phyloP scores from a whole-genome alignment of 2,888 invertebrate genomes.

The Drosophila nigritarsus region DNA sequence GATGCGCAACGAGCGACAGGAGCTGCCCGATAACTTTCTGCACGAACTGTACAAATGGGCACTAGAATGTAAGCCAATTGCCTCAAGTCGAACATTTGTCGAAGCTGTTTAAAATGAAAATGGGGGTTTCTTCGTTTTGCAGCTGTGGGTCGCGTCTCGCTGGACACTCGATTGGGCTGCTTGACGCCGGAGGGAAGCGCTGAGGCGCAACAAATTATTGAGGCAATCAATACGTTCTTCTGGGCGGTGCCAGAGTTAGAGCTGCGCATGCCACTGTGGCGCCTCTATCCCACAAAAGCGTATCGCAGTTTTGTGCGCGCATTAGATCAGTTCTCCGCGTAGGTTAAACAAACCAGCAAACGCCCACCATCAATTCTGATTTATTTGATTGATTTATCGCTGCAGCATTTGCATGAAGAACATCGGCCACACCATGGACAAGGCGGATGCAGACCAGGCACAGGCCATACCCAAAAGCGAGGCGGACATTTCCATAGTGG shows the following conservation, averaged over 20 bases:
- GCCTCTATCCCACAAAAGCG: slow-evolving; percentile 89
- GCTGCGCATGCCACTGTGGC: slow-evolving; percentile 91
- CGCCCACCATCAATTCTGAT: not conserved
- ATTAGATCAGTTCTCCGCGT: slow-evolving; percentile 90
- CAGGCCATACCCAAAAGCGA: slow-evolving; percentile 76
- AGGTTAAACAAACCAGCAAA: slow-evolving; percentile 71
- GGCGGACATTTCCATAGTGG: slow-evolving; percentile 87
- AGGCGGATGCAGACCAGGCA: slow-evolving; percentile 81
- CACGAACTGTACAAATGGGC: slow-evolving; percentile 97
- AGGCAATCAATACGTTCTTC: slow-evolving; percentile 91
- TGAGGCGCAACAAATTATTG: slow-evolving; percentile 91
- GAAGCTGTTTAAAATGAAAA: not conserved
- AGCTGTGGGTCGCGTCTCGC: slow-evolving; percentile 93
- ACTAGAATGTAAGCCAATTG: slow-evolving; percentile 91
- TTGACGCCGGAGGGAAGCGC: slow-evolving; percentile 87
- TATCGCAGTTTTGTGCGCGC: slow-evolving; percentile 90
- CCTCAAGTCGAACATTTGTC: not conserved
- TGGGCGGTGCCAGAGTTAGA: slow-evolving; percentile 91
- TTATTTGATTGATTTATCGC: slow-evolving; percentile 32
- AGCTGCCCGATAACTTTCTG: slow-evolving; percentile 92
- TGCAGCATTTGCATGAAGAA: slow-evolving; percentile 87
- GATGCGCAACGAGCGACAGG: slow-evolving; percentile 88
- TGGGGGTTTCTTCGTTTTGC: slow-evolving; percentile 39
- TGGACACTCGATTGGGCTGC: slow-evolving; percentile 93
- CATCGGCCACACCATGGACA: slow-evolving; percentile 86